These are phyloP conservation scores for Agrilus cyanescens DNA, from an alignment of 2,888 invertebrate species.

Conservation along the genomic window DNA sequence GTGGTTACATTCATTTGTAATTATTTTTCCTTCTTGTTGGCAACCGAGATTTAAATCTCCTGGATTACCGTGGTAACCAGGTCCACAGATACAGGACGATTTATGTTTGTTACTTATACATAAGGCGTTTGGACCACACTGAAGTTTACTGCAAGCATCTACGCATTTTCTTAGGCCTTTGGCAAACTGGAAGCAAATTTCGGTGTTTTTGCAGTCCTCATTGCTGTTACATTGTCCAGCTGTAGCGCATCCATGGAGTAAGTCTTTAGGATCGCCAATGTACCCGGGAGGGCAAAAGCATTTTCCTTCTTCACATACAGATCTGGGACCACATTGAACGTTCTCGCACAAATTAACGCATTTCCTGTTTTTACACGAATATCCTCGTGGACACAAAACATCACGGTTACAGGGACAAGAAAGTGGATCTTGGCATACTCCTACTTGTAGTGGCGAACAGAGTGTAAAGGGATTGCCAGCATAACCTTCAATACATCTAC, in stretches of 20 bases:
- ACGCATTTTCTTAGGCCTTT: conserved; percentile 71
- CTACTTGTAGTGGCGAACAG: conserved; percentile 59
- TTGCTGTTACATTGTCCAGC: conserved; percentile 71
- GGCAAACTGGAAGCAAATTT: conserved; percentile 79
- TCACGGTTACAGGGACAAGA: conserved; percentile 60
- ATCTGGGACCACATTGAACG: conserved; percentile 68
- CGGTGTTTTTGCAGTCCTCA: conserved; percentile 66
- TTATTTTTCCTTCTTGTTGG: conserved; percentile 51
- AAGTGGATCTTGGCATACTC: conserved; percentile 56
- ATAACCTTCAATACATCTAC: conserved; percentile 73
- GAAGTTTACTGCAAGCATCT: conserved; percentile 75
- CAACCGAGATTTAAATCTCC: conserved; percentile 69
- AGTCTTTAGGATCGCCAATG: conserved; percentile 61
- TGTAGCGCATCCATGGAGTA: conserved; percentile 55
- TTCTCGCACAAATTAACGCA: conserved; percentile 69
- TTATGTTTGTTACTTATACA: conserved; percentile 76
- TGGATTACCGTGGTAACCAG: conserved; percentile 73
- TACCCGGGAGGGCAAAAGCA: conserved; percentile 73
- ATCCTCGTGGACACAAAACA: conserved; percentile 65
- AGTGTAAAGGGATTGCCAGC: conserved; percentile 80
- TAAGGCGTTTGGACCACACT: conserved; percentile 82
- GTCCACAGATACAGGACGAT: conserved; percentile 75
- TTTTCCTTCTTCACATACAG: conserved; percentile 66
- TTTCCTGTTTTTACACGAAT: conserved; percentile 56
- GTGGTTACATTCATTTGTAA: conserved; percentile 50